These are phyloP conservation scores for Sander lucioperca DNA, from an alignment of 2,113 vertebrate species.

Conservation along the genomic window DNA sequence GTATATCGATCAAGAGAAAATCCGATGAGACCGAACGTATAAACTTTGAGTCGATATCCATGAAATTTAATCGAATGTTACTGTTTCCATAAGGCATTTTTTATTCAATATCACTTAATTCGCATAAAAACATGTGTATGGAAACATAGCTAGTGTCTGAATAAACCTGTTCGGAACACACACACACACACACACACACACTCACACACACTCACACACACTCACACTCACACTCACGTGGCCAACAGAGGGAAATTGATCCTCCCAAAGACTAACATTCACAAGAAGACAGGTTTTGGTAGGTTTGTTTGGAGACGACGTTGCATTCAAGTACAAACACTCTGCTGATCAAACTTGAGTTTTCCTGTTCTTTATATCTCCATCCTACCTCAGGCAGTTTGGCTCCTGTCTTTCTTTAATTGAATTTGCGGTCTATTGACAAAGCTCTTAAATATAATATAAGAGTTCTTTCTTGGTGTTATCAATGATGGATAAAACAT, in stretches of 20 bases:
- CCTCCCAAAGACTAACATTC: slow-evolving; percentile 7
- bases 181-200: not conserved
- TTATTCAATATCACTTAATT: no score
- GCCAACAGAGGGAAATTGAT: no score
- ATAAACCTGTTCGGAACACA: not conserved
- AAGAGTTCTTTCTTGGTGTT: not conserved
- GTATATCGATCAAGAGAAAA: no score
- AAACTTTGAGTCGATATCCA: no score
- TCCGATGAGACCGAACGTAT: no score
- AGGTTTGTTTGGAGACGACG: slow-evolving; percentile 21
- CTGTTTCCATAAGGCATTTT: no score
- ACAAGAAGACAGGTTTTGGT: not conserved
- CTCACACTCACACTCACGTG: no score
- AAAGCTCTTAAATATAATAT: slow-evolving; percentile 3
- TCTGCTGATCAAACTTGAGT: slow-evolving; percentile 12
- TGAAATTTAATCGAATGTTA: no score
- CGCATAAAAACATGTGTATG: no score
- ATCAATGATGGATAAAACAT: slow-evolving; percentile 4
- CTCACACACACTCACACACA: no score
- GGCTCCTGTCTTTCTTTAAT: not conserved
- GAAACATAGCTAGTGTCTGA: not conserved
- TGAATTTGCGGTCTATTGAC: slow-evolving; percentile 10
- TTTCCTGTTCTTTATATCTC: slow-evolving; percentile 10
- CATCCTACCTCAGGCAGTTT: not conserved
- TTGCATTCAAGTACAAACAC: slow-evolving; percentile 32